Conservation (phyloP, 2,888 invertebrate genomes). For the Apamea anceps region DNA sequence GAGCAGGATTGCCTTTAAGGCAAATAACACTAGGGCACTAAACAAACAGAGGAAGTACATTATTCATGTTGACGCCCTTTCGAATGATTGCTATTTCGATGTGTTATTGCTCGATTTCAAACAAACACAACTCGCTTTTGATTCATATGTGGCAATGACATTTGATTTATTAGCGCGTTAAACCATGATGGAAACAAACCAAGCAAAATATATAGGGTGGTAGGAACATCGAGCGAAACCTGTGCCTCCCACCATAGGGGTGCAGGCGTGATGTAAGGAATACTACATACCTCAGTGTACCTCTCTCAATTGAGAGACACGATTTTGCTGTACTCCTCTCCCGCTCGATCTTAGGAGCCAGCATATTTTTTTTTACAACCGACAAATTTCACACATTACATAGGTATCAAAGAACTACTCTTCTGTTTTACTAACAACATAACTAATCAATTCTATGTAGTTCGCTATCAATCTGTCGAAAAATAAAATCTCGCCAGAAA, state of each 20-base stretch:
- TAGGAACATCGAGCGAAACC: too few relatives aligned
- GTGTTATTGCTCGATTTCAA: neutral
- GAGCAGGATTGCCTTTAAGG: neutral
- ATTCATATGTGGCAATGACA: neutral
- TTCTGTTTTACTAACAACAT: slow-evolving; percentile 8
- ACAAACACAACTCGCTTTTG: neutral
- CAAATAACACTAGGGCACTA: neutral
- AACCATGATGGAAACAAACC: neutral
- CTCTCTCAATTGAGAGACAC: slow-evolving; percentile 98
- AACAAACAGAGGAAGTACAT: neutral
- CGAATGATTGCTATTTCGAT: neutral
- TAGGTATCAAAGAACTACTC: neutral
- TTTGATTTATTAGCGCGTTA: neutral
- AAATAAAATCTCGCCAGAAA: slow-evolving; percentile 39
- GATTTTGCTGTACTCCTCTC: slow-evolving; percentile 98
- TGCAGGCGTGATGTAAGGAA: neutral
- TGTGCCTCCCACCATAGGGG: too few relatives aligned
- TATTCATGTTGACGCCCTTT: neutral
- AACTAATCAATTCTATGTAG: neutral
- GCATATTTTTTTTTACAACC: too few relatives aligned
- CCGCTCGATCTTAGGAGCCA: slow-evolving; percentile 97
- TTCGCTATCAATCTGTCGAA: slow-evolving; percentile 22
- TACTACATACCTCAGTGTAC: slow-evolving; percentile 93
- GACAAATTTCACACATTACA: neutral
- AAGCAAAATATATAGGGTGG: neutral